phyloP scores from a whole-genome alignment of 2,113 vertebrate genomes.

The Nannospalax galili region DNA sequence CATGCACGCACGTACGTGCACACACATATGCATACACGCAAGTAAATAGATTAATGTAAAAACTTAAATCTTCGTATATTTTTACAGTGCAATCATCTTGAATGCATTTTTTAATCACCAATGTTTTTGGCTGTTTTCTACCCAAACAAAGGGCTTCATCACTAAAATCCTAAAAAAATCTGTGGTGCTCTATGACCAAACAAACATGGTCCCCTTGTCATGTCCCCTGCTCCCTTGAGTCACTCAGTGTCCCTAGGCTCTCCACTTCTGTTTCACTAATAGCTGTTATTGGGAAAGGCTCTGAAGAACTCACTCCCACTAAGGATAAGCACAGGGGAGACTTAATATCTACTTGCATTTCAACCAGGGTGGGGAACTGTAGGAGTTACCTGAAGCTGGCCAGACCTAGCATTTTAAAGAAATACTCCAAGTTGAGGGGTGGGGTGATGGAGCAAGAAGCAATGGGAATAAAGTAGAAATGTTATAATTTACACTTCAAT shows the following conservation, averaged over 20 bases:
- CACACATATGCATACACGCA: no score
- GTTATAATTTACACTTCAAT: slow-evolving; percentile 4
- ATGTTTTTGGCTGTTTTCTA: slow-evolving; percentile 2
- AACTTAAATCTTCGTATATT: neutral
- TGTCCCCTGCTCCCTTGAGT: neutral
- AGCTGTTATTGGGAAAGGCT: neutral
- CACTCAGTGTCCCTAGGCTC: neutral
- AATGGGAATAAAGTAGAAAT: neutral
- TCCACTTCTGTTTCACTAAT: slow-evolving; percentile 5
- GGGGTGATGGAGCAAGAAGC: neutral
- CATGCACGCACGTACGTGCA: neutral
- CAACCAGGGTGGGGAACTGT: neutral
- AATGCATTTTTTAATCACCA: neutral
- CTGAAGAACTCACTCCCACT: neutral
- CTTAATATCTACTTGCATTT: slow-evolving; percentile 29
- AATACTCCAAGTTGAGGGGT: neutral
- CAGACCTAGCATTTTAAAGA: neutral
- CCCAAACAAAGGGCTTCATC: neutral
- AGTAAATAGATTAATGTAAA: neutral
- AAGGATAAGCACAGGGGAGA: neutral
- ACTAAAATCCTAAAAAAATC: neutral
- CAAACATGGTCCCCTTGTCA: neutral
- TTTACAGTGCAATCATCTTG: neutral
- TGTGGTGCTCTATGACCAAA: neutral
- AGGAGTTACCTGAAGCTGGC: neutral